These are phyloP conservation scores for Hemibagrus guttatus DNA, from an alignment of 2,797 vertebrate genomes.

Conservation along the genomic window DNA sequence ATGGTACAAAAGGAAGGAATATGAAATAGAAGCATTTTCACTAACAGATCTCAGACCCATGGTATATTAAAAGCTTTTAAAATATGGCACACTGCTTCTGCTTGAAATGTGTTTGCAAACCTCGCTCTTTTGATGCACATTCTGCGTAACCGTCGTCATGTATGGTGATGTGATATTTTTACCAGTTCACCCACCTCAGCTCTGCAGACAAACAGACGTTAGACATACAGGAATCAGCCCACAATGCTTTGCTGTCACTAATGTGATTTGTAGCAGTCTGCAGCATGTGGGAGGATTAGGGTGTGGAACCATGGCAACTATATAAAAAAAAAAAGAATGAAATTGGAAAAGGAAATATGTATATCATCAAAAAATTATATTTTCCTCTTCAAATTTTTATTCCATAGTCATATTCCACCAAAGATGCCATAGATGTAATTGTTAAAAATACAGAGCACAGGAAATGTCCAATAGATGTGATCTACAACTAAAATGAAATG, in stretches of 20 bases:
- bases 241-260: slow-evolving; percentile 42
- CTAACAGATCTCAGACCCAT: neutral
- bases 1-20: neutral
- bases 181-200: neutral
- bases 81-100: neutral
- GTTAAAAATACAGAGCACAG: neutral
- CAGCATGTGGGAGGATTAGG: slow-evolving; percentile 23
- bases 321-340: neutral
- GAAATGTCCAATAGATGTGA: neutral
- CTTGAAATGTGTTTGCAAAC: neutral
- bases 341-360: neutral
- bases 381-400: neutral
- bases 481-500: neutral
- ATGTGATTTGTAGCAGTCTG: slow-evolving; percentile 39
- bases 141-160: neutral
- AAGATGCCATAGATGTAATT: neutral
- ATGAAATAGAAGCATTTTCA: neutral
- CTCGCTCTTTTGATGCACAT: neutral
- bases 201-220: neutral
- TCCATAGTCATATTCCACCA: neutral
- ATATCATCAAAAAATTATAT: neutral
- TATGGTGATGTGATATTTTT: neutral
- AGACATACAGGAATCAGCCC: slow-evolving; percentile 40
- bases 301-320: neutral
- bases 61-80: neutral